phyloP scores from a whole-genome alignment of 2,888 invertebrate species.

The Cheilosia pagana region DNA sequence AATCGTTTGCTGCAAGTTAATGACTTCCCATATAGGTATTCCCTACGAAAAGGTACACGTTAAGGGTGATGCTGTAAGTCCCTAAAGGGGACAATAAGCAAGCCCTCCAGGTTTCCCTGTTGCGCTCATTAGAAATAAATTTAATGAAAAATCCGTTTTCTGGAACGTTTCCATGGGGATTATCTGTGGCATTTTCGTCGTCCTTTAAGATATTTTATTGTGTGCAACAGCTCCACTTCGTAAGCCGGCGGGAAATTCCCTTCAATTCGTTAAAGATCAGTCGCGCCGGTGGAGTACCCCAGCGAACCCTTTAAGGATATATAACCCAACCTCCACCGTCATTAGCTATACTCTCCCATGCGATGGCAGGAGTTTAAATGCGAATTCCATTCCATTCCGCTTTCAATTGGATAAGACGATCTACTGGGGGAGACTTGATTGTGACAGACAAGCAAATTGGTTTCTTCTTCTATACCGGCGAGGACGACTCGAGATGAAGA shows the following conservation, averaged over 20 bases:
- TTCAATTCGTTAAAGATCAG: constrained; percentile 61
- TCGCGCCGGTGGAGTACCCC: constrained; percentile 1
- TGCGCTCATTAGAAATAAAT: constrained; percentile 14
- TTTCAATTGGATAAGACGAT: constrained; percentile 58
- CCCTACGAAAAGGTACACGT: background rate
- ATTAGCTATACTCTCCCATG: constrained; percentile 5
- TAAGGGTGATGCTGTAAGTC: background rate
- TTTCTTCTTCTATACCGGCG: constrained; percentile 28
- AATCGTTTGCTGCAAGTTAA: constrained; percentile 56
- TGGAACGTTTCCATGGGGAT: background rate
- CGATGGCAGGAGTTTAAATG: constrained; percentile 7
- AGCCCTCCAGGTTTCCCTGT: background rate
- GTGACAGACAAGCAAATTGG: constrained; percentile 68
- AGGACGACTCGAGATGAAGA: constrained; percentile 1
- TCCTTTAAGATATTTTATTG: background rate
- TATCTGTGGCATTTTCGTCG: constrained; percentile 13
- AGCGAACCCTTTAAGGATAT: constrained; percentile 26
- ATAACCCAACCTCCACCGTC: constrained; percentile 4
- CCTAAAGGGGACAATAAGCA: constrained; percentile 17
- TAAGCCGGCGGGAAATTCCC: constrained; percentile 22
- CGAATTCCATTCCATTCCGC: constrained; percentile 47
- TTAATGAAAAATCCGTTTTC: constrained; percentile 27
- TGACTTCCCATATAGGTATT: too few relatives aligned
- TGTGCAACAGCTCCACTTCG: background rate
- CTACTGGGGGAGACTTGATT: constrained; percentile 26